Conservation (phyloP, 2,888 invertebrate species). For the Baccha elongata region DNA sequence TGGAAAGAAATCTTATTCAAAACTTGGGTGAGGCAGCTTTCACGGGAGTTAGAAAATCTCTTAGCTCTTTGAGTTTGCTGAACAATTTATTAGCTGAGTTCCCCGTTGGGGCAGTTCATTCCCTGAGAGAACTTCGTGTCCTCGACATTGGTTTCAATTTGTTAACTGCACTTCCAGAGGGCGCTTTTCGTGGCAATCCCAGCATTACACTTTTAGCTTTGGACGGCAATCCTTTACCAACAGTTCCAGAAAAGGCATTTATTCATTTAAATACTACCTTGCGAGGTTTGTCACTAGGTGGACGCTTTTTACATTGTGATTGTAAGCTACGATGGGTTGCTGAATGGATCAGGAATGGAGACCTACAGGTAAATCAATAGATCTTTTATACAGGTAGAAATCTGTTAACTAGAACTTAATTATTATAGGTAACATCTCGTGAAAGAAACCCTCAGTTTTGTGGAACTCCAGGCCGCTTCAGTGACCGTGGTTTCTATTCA, state of each 20-base stretch:
- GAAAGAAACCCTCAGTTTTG: conserved; percentile 97
- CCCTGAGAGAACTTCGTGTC: conserved; percentile 91
- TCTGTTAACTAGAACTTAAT: background rate
- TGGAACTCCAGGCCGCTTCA: conserved; percentile 90
- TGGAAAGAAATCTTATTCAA: conserved; percentile 94
- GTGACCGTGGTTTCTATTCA: conserved; percentile 93
- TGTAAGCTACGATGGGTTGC: conserved; percentile 94
- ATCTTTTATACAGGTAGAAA: background rate
- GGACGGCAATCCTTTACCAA: conserved; percentile 94
- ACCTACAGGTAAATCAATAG: conserved; percentile 87
- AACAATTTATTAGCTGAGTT: conserved; percentile 95
- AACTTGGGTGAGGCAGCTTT: conserved; percentile 90
- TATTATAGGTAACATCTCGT: conserved; percentile 88
- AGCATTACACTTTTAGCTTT: conserved; percentile 93
- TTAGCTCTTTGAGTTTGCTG: conserved; percentile 93
- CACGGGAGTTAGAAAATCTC: conserved; percentile 89
- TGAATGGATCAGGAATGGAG: conserved; percentile 93
- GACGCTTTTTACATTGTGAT: conserved; percentile 93
- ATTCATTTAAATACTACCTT: conserved; percentile 91
- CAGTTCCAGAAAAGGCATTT: conserved; percentile 91
- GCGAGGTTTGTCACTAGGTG: conserved; percentile 93
- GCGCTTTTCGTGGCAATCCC: conserved; percentile 91
- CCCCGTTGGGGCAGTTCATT: conserved; percentile 90
- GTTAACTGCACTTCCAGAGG: conserved; percentile 89
- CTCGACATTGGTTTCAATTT: conserved; percentile 96